These are phyloP conservation scores for Ridgeia piscesae DNA, from an alignment of 1,140 invertebrate genomes.

Conservation along the genomic window DNA sequence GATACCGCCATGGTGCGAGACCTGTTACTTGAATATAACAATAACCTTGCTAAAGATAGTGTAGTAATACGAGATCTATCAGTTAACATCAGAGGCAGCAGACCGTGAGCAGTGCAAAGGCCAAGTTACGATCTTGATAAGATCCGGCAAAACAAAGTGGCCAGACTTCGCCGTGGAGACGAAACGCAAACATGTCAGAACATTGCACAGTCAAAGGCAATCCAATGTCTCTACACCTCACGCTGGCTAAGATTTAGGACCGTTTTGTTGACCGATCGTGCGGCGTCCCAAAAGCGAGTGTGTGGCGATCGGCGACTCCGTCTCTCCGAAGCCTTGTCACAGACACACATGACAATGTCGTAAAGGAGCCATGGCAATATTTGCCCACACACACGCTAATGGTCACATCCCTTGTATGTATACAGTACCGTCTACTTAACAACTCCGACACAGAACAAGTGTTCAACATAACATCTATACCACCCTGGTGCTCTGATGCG, in stretches of 20 bases:
- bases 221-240: neutral
- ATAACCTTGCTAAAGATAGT: neutral
- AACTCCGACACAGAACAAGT: neutral
- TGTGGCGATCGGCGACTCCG: neutral
- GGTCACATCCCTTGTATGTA: neutral
- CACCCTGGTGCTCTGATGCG: neutral
- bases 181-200: neutral
- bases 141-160: neutral
- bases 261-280: neutral
- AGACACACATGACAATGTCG: neutral
- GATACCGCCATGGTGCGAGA: neutral
- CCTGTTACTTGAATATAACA: neutral
- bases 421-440: neutral
- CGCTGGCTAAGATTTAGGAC: neutral
- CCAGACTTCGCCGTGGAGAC: neutral
- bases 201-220: neutral
- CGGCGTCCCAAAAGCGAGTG: neutral
- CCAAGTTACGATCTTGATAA: neutral
- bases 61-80: neutral
- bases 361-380: neutral
- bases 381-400: neutral
- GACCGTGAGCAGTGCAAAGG: neutral
- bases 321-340: neutral
- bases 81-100: neutral
- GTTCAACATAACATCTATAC: neutral